phyloP scores from a whole-genome alignment of 2,797 vertebrate species.

The Champsocephalus gunnari region DNA sequence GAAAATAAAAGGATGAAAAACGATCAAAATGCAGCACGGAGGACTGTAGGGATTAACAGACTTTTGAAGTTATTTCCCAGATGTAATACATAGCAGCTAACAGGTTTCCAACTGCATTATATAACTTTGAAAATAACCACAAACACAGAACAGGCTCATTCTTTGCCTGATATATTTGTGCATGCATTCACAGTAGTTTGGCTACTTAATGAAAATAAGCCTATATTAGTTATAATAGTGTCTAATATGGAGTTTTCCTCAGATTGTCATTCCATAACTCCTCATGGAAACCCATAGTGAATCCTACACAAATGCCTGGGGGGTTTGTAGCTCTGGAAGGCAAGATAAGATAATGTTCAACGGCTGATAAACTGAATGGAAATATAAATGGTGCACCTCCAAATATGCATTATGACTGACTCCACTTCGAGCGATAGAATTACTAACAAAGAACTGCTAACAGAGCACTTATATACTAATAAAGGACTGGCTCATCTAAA shows the following conservation, averaged over 20 bases:
- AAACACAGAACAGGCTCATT: neutral
- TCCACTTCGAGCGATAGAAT: too few relatives aligned
- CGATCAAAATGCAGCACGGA: conserved; percentile 25
- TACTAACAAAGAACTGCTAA: too few relatives aligned
- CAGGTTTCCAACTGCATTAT: neutral
- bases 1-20: conserved; percentile 5
- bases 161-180: neutral
- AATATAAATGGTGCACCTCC: neutral
- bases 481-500: too few relatives aligned
- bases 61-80: conserved; percentile 34
- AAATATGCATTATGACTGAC: neutral
- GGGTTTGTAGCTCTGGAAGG: too few relatives aligned
- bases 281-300: neutral
- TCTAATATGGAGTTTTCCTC: neutral
- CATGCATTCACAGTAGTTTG: neutral
- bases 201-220: neutral
- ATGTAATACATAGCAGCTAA: conserved; percentile 24
- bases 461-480: too few relatives aligned
- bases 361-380: neutral
- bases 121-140: neutral
- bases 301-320: neutral
- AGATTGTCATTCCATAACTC: conserved; percentile 5
- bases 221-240: too few relatives aligned
- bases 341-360: neutral
- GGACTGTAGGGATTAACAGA: conserved; percentile 18